Conservation (phyloP, 2,797 vertebrate genomes). For the Argentina silus region DNA sequence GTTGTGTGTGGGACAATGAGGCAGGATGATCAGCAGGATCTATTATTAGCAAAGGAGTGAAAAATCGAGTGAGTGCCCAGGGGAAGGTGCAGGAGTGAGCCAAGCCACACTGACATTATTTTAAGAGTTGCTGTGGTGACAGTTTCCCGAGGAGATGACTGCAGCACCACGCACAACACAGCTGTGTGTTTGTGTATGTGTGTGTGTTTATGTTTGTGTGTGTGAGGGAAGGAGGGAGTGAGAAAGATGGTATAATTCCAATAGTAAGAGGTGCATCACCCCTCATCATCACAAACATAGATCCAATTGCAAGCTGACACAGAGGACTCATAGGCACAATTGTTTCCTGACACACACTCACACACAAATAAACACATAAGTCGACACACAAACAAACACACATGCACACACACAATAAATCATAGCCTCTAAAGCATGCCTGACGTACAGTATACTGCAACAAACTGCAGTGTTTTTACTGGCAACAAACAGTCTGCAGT, state of each 20-base stretch:
- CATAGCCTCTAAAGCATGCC: not conserved
- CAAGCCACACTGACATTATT: constrained; percentile 55
- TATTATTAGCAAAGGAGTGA: constrained; percentile 51
- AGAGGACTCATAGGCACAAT: not conserved
- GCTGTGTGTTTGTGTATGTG: constrained; percentile 11
- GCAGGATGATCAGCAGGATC: constrained; percentile 39
- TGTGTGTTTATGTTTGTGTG: not conserved
- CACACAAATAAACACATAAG: too few species aligned
- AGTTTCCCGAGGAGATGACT: constrained; percentile 52
- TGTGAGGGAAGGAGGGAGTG: not conserved
- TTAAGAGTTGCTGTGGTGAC: constrained; percentile 57
- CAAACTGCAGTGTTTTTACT: constrained; percentile 45
- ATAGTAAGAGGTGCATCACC: constrained; percentile 31
- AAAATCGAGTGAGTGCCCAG: constrained; percentile 19
- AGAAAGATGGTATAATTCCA: constrained; percentile 27
- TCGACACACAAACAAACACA: not conserved
- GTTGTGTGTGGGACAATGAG: constrained; percentile 43
- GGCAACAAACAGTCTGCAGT: constrained; percentile 48
- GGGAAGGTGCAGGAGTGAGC: constrained; percentile 21
- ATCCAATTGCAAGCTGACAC: not conserved
- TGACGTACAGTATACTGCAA: constrained; percentile 12
- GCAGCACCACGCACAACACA: constrained; percentile 26
- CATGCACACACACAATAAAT: not conserved
- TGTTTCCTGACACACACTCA: not conserved
- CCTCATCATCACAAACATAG: constrained; percentile 13